These are phyloP conservation scores for Amphimallon solstitiale DNA, from an alignment of 2,888 invertebrate species.

Conservation along the genomic window DNA sequence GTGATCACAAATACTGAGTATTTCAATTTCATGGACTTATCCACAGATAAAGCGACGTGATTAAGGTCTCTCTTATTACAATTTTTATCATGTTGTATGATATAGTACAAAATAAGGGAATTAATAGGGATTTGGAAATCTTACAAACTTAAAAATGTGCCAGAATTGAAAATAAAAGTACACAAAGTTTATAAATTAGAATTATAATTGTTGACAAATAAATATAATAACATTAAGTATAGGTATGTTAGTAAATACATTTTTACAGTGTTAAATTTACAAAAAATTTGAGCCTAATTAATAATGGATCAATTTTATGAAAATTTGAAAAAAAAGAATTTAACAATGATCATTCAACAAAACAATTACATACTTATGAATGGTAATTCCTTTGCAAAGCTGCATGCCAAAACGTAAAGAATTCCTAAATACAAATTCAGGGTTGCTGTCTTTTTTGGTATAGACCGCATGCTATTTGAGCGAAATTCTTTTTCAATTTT, in stretches of 20 bases:
- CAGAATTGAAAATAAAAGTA: too few relatives aligned
- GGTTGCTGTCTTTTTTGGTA: constrained; percentile 89
- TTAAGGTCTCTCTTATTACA: too few relatives aligned
- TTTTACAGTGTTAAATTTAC: not conserved
- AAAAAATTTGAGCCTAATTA: constrained; percentile 1
- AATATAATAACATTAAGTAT: constrained; percentile 23
- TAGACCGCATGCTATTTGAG: constrained; percentile 78
- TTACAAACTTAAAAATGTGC: too few relatives aligned
- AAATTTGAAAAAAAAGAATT: too few relatives aligned
- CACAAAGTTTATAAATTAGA: not conserved
- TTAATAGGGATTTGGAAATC: too few relatives aligned
- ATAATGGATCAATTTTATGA: not conserved
- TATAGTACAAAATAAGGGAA: too few relatives aligned
- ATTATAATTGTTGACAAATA: constrained; percentile 20
- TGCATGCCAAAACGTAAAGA: constrained; percentile 86
- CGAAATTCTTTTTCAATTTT: constrained; percentile 90
- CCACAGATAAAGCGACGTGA: too few relatives aligned
- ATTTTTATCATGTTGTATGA: too few relatives aligned
- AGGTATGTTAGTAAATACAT: not conserved
- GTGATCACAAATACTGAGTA: too few relatives aligned
- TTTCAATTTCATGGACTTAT: too few relatives aligned
- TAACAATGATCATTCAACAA: too few relatives aligned
- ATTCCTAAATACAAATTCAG: constrained; percentile 92
- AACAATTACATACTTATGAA: constrained; percentile 58
- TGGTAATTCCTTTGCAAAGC: constrained; percentile 74